Percentiles rank a stretch among this genome's conserved stretches.
Conservation (phyloP, 1,140 invertebrate genomes). For the Anadara kagoshimensis region DNA sequence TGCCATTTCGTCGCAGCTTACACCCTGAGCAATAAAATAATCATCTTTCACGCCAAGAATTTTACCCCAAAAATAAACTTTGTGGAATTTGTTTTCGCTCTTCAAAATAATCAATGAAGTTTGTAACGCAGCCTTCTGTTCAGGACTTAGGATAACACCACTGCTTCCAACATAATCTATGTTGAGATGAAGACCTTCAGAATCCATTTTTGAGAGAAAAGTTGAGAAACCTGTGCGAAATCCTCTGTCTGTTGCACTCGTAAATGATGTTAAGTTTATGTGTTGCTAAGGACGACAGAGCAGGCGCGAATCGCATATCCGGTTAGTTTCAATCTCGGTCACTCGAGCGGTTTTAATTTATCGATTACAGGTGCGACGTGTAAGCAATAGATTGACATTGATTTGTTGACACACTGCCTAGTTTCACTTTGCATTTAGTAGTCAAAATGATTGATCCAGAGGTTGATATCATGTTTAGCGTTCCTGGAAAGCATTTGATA, state of each 20-base stretch:
- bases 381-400: too few species aligned
- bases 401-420: too few species aligned
- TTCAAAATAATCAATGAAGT: conserved; percentile 72
- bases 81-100: conserved; percentile 72
- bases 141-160: conserved; percentile 71
- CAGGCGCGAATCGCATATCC: conserved; percentile 21
- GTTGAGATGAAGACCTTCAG: conserved; percentile 63
- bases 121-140: conserved; percentile 72
- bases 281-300: conserved; percentile 41
- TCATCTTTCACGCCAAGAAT: conserved; percentile 73
- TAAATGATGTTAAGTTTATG: conserved; percentile 21
- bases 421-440: too few species aligned
- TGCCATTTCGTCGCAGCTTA: conserved; percentile 70
- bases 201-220: conserved; percentile 64
- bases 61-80: conserved; percentile 74
- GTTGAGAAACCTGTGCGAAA: conserved; percentile 6
- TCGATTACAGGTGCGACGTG: too few species aligned
- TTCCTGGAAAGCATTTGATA: conserved; percentile 18
- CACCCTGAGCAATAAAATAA: conserved; percentile 73
- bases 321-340: conserved; percentile 11
- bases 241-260: neutral
- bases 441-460: conserved; percentile 51
- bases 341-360: neutral
- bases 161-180: conserved; percentile 72
- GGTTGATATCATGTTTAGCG: conserved; percentile 49